Evolutionary conservation across 2,797 vertebrate species (phyloP).

Genomic region (Malacoctenus gilli): DNA sequence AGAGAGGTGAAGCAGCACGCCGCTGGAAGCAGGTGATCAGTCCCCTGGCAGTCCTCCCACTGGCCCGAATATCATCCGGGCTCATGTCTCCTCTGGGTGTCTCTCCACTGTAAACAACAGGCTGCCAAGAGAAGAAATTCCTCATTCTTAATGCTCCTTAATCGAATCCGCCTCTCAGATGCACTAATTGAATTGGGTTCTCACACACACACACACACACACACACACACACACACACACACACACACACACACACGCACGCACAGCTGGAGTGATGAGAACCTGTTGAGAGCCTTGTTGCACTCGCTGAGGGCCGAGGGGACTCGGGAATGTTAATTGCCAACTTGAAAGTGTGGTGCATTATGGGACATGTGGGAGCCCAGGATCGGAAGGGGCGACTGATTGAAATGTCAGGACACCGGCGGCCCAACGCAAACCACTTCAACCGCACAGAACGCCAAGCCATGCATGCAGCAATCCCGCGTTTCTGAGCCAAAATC

Average conservation of each 20-base stretch:
- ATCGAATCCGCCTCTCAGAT: conserved; percentile 61
- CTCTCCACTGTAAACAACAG: conserved; percentile 57
- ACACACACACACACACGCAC: conserved; percentile 13
- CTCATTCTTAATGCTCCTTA: conserved; percentile 54
- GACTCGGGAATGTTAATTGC: conserved; percentile 52
- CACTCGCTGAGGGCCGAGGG: conserved; percentile 14
- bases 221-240: conserved; percentile 31
- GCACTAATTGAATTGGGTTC: conserved; percentile 65
- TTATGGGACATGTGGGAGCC: conserved; percentile 51
- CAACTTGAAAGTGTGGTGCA: conserved; percentile 44
- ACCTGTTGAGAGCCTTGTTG: conserved; percentile 57
- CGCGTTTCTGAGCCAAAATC: background rate
- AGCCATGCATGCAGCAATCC: conserved; percentile 13
- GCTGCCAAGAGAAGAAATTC: conserved; percentile 57
- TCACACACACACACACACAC: conserved; percentile 19
- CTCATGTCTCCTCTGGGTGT: conserved; percentile 48
- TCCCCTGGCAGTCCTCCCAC: conserved; percentile 51
- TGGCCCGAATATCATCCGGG: conserved; percentile 59
- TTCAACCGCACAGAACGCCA: conserved; percentile 2
- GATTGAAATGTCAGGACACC: conserved; percentile 67
- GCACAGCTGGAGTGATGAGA: conserved; percentile 33
- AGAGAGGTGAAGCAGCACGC: conserved; percentile 26
- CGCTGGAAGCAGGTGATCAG: conserved; percentile 38
- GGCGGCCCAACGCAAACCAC: conserved; percentile 6
- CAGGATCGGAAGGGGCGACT: conserved; percentile 47